Percentiles rank a stretch among this genome's conserved stretches.
phyloP scores from a whole-genome alignment of 1,140 invertebrate species.

The Drosophila repletoides region DNA sequence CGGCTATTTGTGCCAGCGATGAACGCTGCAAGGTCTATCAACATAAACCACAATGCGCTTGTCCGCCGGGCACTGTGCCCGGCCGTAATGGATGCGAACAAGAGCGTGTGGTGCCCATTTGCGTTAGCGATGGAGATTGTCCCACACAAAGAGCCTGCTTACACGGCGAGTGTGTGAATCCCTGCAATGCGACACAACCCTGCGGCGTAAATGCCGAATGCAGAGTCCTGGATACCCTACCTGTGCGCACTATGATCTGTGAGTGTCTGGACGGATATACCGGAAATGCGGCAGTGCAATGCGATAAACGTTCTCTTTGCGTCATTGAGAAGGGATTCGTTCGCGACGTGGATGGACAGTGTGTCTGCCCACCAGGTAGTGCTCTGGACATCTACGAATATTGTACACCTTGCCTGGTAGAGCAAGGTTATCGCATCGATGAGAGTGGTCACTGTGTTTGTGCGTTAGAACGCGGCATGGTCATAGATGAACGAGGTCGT shows the following conservation, averaged over 20 bases:
- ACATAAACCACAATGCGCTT: constrained; percentile 89
- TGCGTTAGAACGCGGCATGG: constrained; percentile 88
- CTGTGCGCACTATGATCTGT: constrained; percentile 94
- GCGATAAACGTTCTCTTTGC: constrained; percentile 88
- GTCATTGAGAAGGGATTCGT: constrained; percentile 88
- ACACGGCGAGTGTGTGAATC: constrained; percentile 91
- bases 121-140: constrained; percentile 91
- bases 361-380: constrained; percentile 89
- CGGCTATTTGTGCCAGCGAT: constrained; percentile 87
- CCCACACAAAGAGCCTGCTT: constrained; percentile 92
- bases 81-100: constrained; percentile 87
- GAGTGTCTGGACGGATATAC: constrained; percentile 92
- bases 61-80: constrained; percentile 89
- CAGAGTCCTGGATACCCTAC: constrained; percentile 90
- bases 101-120: constrained; percentile 85
- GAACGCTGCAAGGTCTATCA: constrained; percentile 90
- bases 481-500: constrained; percentile 88
- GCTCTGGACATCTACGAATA: constrained; percentile 90
- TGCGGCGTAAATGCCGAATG: constrained; percentile 92
- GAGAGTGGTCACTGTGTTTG: constrained; percentile 91
- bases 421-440: constrained; percentile 89
- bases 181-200: constrained; percentile 90
- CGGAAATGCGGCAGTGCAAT: constrained; percentile 90
- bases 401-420: constrained; percentile 88
- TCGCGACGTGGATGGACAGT: constrained; percentile 87